Evolutionary conservation across 2,888 invertebrate genomes (phyloP).

Genomic region (Furcula furcula): DNA sequence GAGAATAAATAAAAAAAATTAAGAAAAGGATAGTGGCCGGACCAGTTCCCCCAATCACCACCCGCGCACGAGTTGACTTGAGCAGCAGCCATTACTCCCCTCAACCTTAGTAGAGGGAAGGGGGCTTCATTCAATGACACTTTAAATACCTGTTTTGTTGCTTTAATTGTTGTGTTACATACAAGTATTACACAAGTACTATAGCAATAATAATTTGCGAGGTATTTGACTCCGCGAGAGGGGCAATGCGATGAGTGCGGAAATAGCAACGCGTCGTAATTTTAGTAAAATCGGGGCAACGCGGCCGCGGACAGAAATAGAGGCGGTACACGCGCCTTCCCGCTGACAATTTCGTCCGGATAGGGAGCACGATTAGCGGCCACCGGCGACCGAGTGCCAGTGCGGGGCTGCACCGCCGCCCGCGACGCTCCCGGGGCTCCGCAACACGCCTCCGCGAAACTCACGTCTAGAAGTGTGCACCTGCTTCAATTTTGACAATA

Average conservation of each 20-base stretch:
- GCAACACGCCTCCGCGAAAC: conserved; percentile 32
- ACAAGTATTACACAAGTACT: too few relatives aligned
- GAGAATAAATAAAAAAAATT: too few relatives aligned
- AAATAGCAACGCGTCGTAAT: conserved; percentile 79
- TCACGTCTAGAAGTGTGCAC: conserved; percentile 31
- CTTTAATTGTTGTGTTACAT: too few relatives aligned
- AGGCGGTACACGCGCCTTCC: conserved; percentile 67
- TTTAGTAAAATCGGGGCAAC: conserved; percentile 82
- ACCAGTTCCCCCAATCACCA: too few relatives aligned
- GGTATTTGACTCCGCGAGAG: conserved; percentile 57
- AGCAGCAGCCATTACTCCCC: too few relatives aligned
- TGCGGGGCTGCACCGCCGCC: conserved; percentile 8
- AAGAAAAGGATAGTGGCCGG: too few relatives aligned
- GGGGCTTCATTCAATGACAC: too few relatives aligned
- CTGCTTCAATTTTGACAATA: conserved; percentile 51
- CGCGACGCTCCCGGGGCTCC: conserved; percentile 11
- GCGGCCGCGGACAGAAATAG: conserved; percentile 78
- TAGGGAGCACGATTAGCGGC: conserved; percentile 72
- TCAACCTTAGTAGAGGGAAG: too few relatives aligned
- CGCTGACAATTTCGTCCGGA: conserved; percentile 77
- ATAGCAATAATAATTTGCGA: too few relatives aligned
- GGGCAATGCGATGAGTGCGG: conserved; percentile 71
- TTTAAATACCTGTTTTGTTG: too few relatives aligned
- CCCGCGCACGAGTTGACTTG: too few relatives aligned
- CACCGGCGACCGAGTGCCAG: conserved; percentile 26